phyloP scores from a whole-genome alignment of 2,888 invertebrate genomes.

The Hymenopus coronatus region DNA sequence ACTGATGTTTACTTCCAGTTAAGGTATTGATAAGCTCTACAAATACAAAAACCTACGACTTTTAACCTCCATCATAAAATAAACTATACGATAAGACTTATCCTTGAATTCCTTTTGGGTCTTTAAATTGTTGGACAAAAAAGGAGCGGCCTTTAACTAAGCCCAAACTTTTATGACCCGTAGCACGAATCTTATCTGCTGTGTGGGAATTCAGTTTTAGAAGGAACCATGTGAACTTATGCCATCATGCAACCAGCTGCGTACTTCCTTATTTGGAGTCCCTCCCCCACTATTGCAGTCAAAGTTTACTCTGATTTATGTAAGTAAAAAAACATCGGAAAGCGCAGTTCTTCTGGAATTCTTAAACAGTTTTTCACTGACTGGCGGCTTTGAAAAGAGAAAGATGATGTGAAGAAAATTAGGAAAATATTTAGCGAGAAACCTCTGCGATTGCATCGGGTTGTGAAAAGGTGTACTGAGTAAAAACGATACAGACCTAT shows the following conservation, averaged over 20 bases:
- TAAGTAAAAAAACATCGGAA: too few relatives aligned
- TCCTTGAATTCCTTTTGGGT: not conserved
- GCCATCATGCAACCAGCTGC: not conserved
- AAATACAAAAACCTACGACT: not conserved
- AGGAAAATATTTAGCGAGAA: too few relatives aligned
- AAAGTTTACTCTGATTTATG: too few relatives aligned
- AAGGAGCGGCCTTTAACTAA: not conserved
- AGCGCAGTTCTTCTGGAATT: too few relatives aligned
- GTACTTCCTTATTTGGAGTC: not conserved
- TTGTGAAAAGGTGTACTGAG: too few relatives aligned
- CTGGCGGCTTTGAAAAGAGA: too few relatives aligned
- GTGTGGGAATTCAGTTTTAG: not conserved
- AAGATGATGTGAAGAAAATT: too few relatives aligned
- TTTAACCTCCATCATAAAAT: not conserved
- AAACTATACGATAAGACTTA: not conserved
- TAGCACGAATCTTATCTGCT: not conserved
- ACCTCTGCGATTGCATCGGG: too few relatives aligned
- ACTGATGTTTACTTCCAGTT: not conserved
- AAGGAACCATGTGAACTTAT: not conserved
- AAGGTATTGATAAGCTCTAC: not conserved
- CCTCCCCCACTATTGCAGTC: too few relatives aligned
- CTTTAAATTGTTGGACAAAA: not conserved
- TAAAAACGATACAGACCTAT: too few relatives aligned
- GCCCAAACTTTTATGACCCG: not conserved
- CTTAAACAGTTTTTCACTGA: too few relatives aligned